Evolutionary conservation across 2,113 vertebrate species (phyloP).

Genomic region (Blennius ocellaris): DNA sequence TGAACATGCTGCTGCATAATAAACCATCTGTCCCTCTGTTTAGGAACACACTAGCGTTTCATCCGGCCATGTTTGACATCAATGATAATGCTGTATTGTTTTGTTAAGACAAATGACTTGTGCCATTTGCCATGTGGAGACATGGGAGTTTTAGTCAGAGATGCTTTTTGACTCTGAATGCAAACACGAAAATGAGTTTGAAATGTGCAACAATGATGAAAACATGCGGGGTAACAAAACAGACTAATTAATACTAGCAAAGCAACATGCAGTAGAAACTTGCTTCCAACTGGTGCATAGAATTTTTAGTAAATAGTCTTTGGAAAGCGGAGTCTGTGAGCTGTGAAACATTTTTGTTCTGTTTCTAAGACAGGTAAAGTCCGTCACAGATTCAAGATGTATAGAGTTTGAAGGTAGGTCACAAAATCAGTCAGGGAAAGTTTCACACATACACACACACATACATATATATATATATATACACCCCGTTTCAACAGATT

Average conservation of each 20-base stretch:
- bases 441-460: too few species aligned
- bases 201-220: not conserved
- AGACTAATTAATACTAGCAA: slow-evolving; percentile 1
- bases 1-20: too few species aligned
- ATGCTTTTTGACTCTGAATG: not conserved
- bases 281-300: too few species aligned
- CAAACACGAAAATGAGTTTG: not conserved
- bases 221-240: not conserved
- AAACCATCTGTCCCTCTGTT: too few species aligned
- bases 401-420: too few species aligned
- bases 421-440: too few species aligned
- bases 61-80: too few species aligned
- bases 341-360: not conserved
- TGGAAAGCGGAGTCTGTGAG: slow-evolving; percentile 19
- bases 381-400: too few species aligned
- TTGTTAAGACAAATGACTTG: not conserved
- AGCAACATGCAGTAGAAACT: not conserved
- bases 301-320: not conserved
- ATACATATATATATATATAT: too few species aligned
- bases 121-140: not conserved
- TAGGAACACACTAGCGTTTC: too few species aligned
- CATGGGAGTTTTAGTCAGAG: not conserved
- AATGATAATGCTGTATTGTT: slow-evolving; percentile 1
- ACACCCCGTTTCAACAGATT: too few species aligned
- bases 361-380: too few species aligned